phyloP scores from a whole-genome alignment of 2,888 invertebrate genomes.

The Chrysina gloriosa region DNA sequence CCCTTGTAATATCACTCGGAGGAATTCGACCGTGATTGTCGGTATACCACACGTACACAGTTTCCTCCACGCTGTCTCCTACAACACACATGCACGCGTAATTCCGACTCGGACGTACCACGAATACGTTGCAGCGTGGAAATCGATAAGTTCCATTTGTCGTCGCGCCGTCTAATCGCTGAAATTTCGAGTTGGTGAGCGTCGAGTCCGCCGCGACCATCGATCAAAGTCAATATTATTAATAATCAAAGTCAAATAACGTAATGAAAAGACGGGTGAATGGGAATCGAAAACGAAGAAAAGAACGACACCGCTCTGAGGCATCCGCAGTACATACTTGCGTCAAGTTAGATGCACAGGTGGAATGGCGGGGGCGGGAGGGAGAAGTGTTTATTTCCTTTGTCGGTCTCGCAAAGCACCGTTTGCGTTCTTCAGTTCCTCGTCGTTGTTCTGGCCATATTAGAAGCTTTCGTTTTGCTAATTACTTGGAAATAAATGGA shows the following conservation, averaged over 20 bases:
- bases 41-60: background rate
- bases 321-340: background rate
- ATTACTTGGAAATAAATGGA: too few relatives aligned
- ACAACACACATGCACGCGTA: constrained; percentile 1
- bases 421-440: too few relatives aligned
- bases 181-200: constrained; percentile 57
- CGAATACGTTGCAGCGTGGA: constrained; percentile 36
- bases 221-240: constrained; percentile 66
- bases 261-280: constrained; percentile 48
- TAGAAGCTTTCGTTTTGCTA: too few relatives aligned
- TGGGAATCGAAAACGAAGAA: constrained; percentile 40
- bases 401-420: too few relatives aligned
- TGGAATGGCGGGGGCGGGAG: background rate
- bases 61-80: background rate
- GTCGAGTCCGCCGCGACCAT: constrained; percentile 53
- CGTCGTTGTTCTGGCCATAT: too few relatives aligned
- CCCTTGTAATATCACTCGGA: constrained; percentile 41
- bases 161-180: constrained; percentile 47
- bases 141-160: constrained; percentile 18
- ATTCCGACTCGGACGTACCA: constrained; percentile 32
- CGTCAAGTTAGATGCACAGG: background rate
- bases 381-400: constrained; percentile 1
- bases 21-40: constrained; percentile 40
- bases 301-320: constrained; percentile 42
- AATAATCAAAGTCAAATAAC: constrained; percentile 64